Evolutionary conservation across 37 sponge, comb jelly and placozoan genomes (phyloP).

Genomic region (Aplysina aerophoba): DNA sequence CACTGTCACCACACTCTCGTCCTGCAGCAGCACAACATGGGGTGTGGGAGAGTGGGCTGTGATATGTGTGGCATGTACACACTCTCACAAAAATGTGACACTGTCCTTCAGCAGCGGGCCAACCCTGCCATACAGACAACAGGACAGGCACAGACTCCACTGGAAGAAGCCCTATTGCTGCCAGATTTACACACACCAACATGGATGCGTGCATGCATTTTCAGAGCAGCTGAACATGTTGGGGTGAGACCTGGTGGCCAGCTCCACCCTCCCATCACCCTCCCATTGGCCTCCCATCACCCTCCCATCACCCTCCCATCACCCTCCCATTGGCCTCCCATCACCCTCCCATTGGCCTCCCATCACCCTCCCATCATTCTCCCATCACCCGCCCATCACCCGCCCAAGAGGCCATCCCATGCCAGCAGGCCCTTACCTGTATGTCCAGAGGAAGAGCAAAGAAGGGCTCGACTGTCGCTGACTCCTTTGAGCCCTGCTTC

Average conservation of each 20-base stretch:
- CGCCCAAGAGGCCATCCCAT: neutral
- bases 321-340: neutral
- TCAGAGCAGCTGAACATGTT: neutral
- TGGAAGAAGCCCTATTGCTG: too few species aligned
- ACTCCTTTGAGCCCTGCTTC: slow-evolving; percentile 86
- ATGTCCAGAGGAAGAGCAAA: slow-evolving; percentile 95
- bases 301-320: neutral
- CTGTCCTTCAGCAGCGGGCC: too few species aligned
- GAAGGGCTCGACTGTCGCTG: slow-evolving; percentile 95
- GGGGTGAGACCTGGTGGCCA: too few species aligned
- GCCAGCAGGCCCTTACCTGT: slow-evolving; percentile 52
- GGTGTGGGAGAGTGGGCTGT: neutral
- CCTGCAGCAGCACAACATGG: slow-evolving; percentile 37
- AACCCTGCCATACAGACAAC: too few species aligned
- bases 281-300: neutral
- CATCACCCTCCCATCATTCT: neutral
- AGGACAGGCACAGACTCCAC: too few species aligned
- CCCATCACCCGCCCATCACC: too few species aligned
- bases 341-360: neutral
- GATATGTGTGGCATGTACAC: neutral
- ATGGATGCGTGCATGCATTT: too few species aligned
- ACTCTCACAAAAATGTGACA: neutral
- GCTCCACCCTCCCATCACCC: neutral
- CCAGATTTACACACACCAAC: too few species aligned
- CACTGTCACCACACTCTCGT: slow-evolving; percentile 54